Evolutionary conservation across 1,140 invertebrate species (phyloP).

Genomic region (Heliconius himera): DNA sequence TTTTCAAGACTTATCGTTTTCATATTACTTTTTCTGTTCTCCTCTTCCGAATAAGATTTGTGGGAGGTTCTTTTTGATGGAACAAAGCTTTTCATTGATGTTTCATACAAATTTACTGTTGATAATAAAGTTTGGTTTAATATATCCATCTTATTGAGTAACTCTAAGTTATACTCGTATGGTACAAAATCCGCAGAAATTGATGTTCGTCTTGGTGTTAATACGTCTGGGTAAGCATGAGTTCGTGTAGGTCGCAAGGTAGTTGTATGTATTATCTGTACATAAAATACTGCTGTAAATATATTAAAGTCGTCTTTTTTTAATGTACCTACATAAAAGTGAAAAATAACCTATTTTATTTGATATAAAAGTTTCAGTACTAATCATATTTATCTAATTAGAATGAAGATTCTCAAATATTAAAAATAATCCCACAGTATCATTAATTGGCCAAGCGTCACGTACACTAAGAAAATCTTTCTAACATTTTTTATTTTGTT

Average conservation of each 20-base stretch:
- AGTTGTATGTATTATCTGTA: slow-evolving; percentile 44
- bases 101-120: slow-evolving; percentile 34
- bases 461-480: no score
- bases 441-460: no score
- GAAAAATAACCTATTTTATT: no score
- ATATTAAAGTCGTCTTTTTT: background rate
- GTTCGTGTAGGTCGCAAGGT: slow-evolving; percentile 48
- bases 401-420: no score
- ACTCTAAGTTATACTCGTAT: slow-evolving; percentile 35
- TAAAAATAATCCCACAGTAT: no score
- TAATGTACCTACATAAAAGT: no score
- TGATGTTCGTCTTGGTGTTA: slow-evolving; percentile 48
- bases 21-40: slow-evolving; percentile 28
- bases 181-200: slow-evolving; percentile 43
- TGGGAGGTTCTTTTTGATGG: background rate
- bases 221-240: slow-evolving; percentile 35
- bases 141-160: slow-evolving; percentile 16
- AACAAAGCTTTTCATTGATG: background rate
- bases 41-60: background rate
- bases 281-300: background rate
- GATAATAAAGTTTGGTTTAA: background rate
- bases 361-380: no score
- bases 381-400: no score
- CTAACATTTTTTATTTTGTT: no score
- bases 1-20: slow-evolving; percentile 37